Evolutionary conservation across 2,888 invertebrate species (phyloP), one percentile per base, ranked within the genome.

Genomic region (Schizaphis graminum): DNA sequence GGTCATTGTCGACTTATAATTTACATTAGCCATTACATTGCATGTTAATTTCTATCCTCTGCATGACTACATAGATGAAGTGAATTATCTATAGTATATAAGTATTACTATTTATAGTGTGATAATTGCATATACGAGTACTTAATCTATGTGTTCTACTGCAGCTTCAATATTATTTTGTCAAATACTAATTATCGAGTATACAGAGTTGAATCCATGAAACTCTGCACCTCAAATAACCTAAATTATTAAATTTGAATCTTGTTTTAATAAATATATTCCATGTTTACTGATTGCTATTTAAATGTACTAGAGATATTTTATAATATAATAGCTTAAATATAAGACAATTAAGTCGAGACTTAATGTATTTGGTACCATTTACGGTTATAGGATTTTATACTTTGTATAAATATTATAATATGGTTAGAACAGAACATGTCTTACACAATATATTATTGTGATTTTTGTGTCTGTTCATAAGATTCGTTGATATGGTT

Each of bases 31-130:
- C 13, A 85, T 85, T 85, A 44, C 13, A 26, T 85, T 28, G 44
- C 85, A 44, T 85, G 44, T 85, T 85, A 85, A 85, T 85, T 85
- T 85, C 28, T 28, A 85, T 85, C 35, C 77, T 77, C 77, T 11
- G 21, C 16, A 67, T 35, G 77, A 77, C 77, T 35, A 16, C 21
- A 77, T 77, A 77, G 35, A 77, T 8, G 77, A 77, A 77, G 77
- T 77, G 35, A 77, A 35, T 77, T 77, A 35, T 77, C 21, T 77
- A 77, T 21, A 77, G 77, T 41, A 21, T 77, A 21, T 21, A 21
- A 77, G 35, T 21, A 7, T 35, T 77, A 77, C n/a, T 77, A 21
- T 7, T n/a, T 77, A 35, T 35, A 35, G 2, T 77, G 77, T 77
- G 8, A 35, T 77, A 35, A 35, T 35, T 77, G 35, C 21, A 77